These are phyloP conservation scores for Campoletis sonorensis DNA, from an alignment of 1,140 invertebrate species.

Conservation along the genomic window DNA sequence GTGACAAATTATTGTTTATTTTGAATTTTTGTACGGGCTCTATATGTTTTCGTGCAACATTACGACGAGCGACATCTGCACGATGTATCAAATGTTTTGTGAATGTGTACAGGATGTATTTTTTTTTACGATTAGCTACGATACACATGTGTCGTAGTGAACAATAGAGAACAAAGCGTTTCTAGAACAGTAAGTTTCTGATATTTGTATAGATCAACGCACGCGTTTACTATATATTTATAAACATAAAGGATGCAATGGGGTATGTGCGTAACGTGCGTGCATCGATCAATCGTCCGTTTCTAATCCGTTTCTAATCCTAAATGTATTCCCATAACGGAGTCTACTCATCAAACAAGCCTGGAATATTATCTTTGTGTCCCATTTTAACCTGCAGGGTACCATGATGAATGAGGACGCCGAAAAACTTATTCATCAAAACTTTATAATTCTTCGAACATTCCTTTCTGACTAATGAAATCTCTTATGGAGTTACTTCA, in stretches of 20 bases:
- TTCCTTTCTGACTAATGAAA: not conserved
- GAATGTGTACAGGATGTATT: not conserved
- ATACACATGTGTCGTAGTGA: not conserved
- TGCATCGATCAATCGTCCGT: slow-evolving; percentile 43
- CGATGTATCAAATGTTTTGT: not conserved
- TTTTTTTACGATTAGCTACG: not conserved
- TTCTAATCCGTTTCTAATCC: slow-evolving; percentile 42
- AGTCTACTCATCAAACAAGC: not conserved
- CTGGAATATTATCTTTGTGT: slow-evolving; percentile 20
- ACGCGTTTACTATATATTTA: not conserved
- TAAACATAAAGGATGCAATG: slow-evolving; percentile 28
- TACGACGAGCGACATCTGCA: not conserved
- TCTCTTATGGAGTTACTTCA: no score
- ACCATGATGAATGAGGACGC: not conserved
- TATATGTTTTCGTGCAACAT: not conserved
- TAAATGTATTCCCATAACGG: slow-evolving; percentile 12
- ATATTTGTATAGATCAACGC: not conserved
- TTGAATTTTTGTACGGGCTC: no score
- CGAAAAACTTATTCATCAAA: not conserved
- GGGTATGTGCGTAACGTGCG: slow-evolving; percentile 2
- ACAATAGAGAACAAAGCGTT: slow-evolving; percentile 24
- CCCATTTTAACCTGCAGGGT: slow-evolving; percentile 21
- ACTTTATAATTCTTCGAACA: not conserved
- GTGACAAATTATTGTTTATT: no score
- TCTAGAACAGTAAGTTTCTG: not conserved